Percentiles rank a stretch among this genome's conserved stretches.
Conservation (phyloP, 1,140 invertebrate genomes). For the Coelopa frigida region DNA sequence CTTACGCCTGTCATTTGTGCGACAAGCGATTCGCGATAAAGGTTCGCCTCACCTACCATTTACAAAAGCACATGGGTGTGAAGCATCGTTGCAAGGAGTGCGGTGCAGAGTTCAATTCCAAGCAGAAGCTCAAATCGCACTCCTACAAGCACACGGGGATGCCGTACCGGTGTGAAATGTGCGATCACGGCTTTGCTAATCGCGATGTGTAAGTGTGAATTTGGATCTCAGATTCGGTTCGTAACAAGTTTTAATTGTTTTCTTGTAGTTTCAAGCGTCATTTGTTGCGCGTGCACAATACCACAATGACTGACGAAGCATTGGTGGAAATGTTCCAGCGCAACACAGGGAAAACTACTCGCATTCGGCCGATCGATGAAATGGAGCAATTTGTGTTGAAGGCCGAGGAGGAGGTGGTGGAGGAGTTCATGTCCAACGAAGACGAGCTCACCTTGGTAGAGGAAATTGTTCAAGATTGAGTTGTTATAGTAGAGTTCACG, state of each 20-base stretch:
- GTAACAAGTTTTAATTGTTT: too few species aligned
- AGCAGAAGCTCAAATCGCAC: conserved; percentile 15
- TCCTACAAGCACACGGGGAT: conserved; percentile 14
- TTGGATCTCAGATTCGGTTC: too few species aligned
- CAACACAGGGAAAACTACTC: conserved; percentile 12
- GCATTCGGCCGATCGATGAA: not conserved
- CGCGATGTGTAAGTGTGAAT: conserved; percentile 11
- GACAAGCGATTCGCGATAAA: conserved; percentile 17
- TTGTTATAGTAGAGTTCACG: not conserved
- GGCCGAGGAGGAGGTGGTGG: not conserved
- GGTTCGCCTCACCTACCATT: conserved; percentile 14
- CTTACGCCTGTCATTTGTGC: conserved; percentile 15
- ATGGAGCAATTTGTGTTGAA: not conserved
- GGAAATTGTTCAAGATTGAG: conserved; percentile 2
- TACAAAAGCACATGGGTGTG: conserved; percentile 14
- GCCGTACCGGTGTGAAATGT: conserved; percentile 16
- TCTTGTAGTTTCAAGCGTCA: conserved; percentile 14
- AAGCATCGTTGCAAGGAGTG: conserved; percentile 15
- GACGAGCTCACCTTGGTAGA: conserved; percentile 5
- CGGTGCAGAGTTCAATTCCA: conserved; percentile 12
- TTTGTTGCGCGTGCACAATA: conserved; percentile 9
- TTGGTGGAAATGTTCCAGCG: conserved; percentile 14
- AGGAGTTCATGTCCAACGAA: not conserved
- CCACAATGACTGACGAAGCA: conserved; percentile 13
- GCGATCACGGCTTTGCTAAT: conserved; percentile 15